Evolutionary conservation across 2,113 vertebrate genomes (phyloP), one percentile per base, ranked within the genome.

Genomic region (Carassius gibelio): DNA sequence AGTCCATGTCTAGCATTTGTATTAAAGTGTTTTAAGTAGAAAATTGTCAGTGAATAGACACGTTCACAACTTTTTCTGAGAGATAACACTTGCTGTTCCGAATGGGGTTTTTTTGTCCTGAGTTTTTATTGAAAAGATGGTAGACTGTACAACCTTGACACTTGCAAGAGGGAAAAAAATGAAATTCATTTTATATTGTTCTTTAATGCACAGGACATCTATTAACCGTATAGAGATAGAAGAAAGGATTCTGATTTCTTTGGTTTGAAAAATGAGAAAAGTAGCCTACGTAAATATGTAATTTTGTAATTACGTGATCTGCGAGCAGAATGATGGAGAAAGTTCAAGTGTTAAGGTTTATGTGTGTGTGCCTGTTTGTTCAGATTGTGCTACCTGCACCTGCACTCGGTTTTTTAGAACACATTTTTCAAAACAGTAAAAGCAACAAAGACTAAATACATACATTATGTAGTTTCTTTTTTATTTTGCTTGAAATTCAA

Each of bases 111-210:
- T 71, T 71, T 74, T 74, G 34, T 72, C 69, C 69, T 72, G 36
- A 72, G 69, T n/a, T 72, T 72, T 13, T 72, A 72, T 72, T 72
- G 71, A 74, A 23, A n/a, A 74, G 42, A 45, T n/a, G 5, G 30
- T 72, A 45, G 69, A 74, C 2, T 48, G 19, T 74, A 74, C 71
- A 74, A 14, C 71, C 38, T 48, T 74, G 42, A 74, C 42, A 74
- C 21, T 48, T 23, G n/a, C 34, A 8, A 48, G 19, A 48, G 42
- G 71, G 8, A 38, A 45, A 45, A 48, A 48, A 4, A 74, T 5
- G 4, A 74, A 74, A 45, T 74, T 45, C 0, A 23, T 48, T 74
- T 74, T 1, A n/a, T 45, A 74, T 48, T 48, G 11, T 74, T 74
- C 42, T 48, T 74, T 48, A 74, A 14, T 48, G 21, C 5, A 11